Evolutionary conservation across 2,113 vertebrate species (phyloP).

Genomic region (Protobothrops mucrosquamatus): DNA sequence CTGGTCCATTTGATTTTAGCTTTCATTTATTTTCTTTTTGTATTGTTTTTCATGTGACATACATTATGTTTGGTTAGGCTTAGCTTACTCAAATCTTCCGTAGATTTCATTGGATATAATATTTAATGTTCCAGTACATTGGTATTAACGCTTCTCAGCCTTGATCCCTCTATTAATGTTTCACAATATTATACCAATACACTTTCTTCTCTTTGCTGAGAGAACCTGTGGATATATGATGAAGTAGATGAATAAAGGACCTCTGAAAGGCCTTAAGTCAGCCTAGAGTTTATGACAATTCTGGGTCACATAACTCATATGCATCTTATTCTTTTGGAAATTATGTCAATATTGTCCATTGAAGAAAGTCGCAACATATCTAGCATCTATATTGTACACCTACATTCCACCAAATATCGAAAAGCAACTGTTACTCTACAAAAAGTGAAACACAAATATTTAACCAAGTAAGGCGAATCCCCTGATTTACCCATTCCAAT

Average conservation of each 20-base stretch:
- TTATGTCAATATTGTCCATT: neutral
- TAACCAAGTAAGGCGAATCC: neutral
- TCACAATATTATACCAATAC: neutral
- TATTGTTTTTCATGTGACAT: constrained; percentile 10
- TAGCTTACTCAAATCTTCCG: neutral
- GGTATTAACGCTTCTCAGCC: neutral
- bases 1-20: constrained; percentile 18
- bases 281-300: constrained; percentile 12
- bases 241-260: neutral
- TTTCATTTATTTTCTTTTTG: neutral
- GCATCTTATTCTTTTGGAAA: neutral
- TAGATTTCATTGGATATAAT: neutral
- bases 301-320: constrained; percentile 1
- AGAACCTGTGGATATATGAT: neutral
- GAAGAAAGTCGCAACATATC: neutral
- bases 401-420: neutral
- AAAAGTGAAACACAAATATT: neutral
- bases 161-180: constrained; percentile 6
- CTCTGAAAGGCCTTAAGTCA: neutral
- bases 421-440: neutral
- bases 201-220: neutral
- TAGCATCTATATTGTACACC: neutral
- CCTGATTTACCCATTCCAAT: neutral
- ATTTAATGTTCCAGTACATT: neutral
- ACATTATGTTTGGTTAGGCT: neutral